Evolutionary conservation across 2,797 vertebrate species (phyloP).

Genomic region (Emys orbicularis): DNA sequence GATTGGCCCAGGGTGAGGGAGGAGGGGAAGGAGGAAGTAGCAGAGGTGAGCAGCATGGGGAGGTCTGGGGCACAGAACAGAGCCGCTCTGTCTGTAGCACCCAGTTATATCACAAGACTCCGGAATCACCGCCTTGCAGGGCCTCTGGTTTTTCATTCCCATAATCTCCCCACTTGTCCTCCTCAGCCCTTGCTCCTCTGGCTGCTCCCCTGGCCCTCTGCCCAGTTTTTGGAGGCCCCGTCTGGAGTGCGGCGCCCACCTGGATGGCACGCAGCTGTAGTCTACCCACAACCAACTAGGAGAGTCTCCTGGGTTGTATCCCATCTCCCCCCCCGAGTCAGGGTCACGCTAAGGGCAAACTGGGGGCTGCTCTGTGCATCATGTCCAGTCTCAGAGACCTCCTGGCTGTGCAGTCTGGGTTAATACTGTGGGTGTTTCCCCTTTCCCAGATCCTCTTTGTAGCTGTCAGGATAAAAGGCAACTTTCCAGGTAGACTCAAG

Average conservation of each 20-base stretch:
- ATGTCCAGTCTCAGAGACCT: background rate
- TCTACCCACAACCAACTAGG: background rate
- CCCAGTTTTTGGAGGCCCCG: background rate
- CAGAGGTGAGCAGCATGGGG: background rate
- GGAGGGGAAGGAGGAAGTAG: background rate
- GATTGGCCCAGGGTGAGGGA: background rate
- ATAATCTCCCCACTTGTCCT: background rate
- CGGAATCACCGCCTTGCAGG: background rate
- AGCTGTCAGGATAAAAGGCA: background rate
- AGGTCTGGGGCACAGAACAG: background rate
- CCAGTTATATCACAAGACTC: background rate
- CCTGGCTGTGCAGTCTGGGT: background rate
- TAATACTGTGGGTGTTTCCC: background rate
- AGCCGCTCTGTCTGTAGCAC: background rate
- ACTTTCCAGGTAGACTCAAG: background rate
- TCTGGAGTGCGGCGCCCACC: background rate
- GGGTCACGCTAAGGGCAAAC: rapidly evolving
- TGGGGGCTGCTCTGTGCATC: background rate
- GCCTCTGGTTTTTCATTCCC: background rate
- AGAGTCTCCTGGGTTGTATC: rapidly evolving
- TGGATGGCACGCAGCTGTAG: background rate
- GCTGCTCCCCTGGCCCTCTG: background rate
- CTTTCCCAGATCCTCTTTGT: background rate
- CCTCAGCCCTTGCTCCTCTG: background rate
- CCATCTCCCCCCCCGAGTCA: background rate